Conservation (phyloP, 2,113 vertebrate species). For the Aspidoscelis tigris region DNA sequence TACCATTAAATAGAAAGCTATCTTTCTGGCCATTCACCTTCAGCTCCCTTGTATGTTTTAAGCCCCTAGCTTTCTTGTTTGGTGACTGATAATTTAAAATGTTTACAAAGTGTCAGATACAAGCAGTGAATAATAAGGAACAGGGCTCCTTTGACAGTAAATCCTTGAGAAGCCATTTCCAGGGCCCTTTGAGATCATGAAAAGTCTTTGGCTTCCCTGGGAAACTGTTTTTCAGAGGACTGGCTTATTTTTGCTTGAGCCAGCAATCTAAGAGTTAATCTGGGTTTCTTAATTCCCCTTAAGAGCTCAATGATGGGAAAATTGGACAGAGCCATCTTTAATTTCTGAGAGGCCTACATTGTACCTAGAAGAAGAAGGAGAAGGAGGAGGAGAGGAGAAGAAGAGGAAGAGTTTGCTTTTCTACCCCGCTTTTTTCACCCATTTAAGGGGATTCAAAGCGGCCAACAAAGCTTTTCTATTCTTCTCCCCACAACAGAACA, state of each 20-base stretch:
- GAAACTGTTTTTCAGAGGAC: neutral
- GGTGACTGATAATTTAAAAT: neutral
- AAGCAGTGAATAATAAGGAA: neutral
- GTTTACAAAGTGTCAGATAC: neutral
- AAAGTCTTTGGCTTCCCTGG: neutral
- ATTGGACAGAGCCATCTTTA: neutral
- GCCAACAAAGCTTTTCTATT: too few relatives aligned
- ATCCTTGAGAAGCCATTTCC: neutral
- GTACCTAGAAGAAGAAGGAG: too few relatives aligned
- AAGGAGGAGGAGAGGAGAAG: too few relatives aligned
- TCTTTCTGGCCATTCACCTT: neutral
- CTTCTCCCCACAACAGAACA: too few relatives aligned
- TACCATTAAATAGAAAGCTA: neutral
- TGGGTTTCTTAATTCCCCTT: neutral
- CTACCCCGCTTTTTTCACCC: too few relatives aligned
- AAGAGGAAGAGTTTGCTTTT: too few relatives aligned
- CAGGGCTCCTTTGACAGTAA: neutral
- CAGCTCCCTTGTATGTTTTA: neutral
- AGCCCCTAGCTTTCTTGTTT: neutral
- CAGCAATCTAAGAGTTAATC: neutral
- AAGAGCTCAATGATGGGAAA: neutral
- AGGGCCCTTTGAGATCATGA: neutral
- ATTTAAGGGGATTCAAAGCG: too few relatives aligned
- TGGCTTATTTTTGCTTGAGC: neutral
- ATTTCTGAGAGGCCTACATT: neutral